phyloP scores from a whole-genome alignment of 1,140 invertebrate genomes.

The Hormaphis cornu region DNA sequence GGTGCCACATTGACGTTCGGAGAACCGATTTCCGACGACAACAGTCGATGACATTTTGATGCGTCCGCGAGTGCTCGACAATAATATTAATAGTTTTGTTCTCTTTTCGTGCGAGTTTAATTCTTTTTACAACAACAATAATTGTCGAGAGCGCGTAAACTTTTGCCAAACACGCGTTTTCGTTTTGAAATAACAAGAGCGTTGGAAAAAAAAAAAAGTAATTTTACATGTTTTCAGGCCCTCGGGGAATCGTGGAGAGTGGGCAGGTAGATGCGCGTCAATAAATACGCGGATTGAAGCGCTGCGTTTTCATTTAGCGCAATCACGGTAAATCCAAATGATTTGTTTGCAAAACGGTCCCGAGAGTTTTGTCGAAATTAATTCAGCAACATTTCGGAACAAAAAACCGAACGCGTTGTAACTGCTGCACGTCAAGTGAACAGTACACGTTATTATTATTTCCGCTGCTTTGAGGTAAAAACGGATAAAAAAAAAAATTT shows the following conservation, averaged over 20 bases:
- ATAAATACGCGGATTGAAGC: slow-evolving; percentile 1
- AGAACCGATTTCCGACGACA: not conserved
- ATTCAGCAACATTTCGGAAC: not conserved
- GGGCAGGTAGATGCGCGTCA: not conserved
- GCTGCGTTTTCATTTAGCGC: slow-evolving; percentile 9
- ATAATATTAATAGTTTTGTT: not conserved
- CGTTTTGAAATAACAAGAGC: not conserved
- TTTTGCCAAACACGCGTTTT: too few relatives aligned
- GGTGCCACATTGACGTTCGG: not conserved
- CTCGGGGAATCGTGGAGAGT: not conserved
- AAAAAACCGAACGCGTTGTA: not conserved
- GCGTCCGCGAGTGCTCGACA: too few relatives aligned
- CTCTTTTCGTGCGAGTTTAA: not conserved
- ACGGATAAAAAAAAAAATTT: too few relatives aligned
- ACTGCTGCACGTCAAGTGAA: too few relatives aligned
- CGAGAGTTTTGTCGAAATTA: slow-evolving; percentile 4
- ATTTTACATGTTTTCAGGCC: slow-evolving; percentile 1
- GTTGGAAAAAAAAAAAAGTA: not conserved
- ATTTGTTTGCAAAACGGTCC: slow-evolving; percentile 6
- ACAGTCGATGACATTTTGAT: not conserved
- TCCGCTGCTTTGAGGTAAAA: not conserved
- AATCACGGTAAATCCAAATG: slow-evolving; percentile 17
- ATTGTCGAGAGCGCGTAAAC: too few relatives aligned
- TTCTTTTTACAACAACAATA: not conserved
- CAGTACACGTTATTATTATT: not conserved